Evolutionary conservation across 2,888 invertebrate species (phyloP).

Genomic region (Andrena fulva): DNA sequence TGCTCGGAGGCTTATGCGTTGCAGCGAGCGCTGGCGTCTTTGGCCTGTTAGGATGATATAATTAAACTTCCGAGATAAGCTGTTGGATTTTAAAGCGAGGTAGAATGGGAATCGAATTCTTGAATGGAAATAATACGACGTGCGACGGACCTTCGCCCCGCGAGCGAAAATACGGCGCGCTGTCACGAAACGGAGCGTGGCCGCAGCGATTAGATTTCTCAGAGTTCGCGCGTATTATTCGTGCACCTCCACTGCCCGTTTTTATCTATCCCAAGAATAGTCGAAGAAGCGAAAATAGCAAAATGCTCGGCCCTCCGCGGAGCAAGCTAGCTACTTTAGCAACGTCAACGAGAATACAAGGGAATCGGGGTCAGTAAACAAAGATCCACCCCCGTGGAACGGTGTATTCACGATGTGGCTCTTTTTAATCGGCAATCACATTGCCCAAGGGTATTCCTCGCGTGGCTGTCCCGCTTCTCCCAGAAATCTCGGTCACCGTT

Average conservation of each 20-base stretch:
- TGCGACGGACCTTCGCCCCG: conserved; percentile 36
- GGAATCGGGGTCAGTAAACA: conserved; percentile 5
- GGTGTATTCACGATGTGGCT: conserved; percentile 8
- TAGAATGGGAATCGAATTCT: conserved; percentile 9
- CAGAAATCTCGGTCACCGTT: conserved; percentile 26
- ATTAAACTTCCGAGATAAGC: no score
- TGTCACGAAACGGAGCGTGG: conserved; percentile 49
- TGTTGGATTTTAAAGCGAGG: no score
- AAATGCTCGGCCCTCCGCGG: no score
- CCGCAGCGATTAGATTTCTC: conserved; percentile 52
- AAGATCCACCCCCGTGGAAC: conserved; percentile 1
- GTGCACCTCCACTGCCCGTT: conserved; percentile 2
- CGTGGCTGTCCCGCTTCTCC: not conserved
- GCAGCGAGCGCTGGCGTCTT: conserved; percentile 15
- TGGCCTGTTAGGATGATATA: no score
- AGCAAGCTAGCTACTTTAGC: no score
- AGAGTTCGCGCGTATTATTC: conserved; percentile 13
- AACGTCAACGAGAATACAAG: not conserved
- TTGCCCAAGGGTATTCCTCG: conserved; percentile 22
- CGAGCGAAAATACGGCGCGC: conserved; percentile 31
- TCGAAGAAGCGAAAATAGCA: no score
- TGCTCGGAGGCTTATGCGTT: conserved; percentile 45
- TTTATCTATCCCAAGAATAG: conserved; percentile 9
- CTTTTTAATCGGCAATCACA: conserved; percentile 16
- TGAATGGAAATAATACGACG: conserved; percentile 47